Percentiles rank a stretch among this genome's conserved stretches.
These are phyloP conservation scores for Hipposideros armiger DNA, from an alignment of 2,113 vertebrate species.

Conservation along the genomic window DNA sequence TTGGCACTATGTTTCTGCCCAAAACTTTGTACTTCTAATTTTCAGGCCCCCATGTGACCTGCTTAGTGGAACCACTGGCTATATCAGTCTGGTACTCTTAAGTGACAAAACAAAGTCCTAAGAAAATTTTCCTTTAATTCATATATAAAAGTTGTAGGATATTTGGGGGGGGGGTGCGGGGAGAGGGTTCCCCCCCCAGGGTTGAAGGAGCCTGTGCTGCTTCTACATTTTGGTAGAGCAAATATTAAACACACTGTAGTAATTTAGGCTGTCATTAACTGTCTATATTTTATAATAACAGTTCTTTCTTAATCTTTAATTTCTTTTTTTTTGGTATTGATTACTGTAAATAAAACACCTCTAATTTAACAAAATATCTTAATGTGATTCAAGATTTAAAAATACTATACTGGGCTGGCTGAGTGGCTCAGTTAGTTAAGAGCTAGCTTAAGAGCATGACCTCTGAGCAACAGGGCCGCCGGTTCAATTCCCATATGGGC, in stretches of 20 bases:
- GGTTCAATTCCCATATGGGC: too few species aligned
- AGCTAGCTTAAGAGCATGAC: too few species aligned
- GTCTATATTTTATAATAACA: not conserved
- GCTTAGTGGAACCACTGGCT: not conserved
- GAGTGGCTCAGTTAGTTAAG: too few species aligned
- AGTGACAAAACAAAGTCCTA: not conserved
- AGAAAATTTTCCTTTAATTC: slow-evolving; percentile 47
- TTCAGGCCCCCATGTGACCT: not conserved
- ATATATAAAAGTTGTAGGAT: not conserved
- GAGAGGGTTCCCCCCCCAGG: not conserved
- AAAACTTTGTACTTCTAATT: not conserved
- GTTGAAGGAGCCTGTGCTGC: not conserved
- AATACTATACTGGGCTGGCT: not conserved
- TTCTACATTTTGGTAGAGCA: not conserved
- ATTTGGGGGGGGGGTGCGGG: not conserved
- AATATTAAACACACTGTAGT: not conserved
- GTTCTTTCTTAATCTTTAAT: not conserved
- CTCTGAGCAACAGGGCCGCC: too few species aligned
- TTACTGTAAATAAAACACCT: not conserved
- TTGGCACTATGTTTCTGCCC: not conserved
- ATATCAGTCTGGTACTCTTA: not conserved
- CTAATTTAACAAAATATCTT: slow-evolving; percentile 21
- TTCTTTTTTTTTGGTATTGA: slow-evolving; percentile 44
- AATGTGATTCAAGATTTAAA: not conserved
- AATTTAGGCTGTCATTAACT: slow-evolving; percentile 1